A percentile compares a stretch with the other conserved stretches of the same genome.
Conservation (phyloP, 1,140 invertebrate genomes). For the Drosophila punjabiensis region DNA sequence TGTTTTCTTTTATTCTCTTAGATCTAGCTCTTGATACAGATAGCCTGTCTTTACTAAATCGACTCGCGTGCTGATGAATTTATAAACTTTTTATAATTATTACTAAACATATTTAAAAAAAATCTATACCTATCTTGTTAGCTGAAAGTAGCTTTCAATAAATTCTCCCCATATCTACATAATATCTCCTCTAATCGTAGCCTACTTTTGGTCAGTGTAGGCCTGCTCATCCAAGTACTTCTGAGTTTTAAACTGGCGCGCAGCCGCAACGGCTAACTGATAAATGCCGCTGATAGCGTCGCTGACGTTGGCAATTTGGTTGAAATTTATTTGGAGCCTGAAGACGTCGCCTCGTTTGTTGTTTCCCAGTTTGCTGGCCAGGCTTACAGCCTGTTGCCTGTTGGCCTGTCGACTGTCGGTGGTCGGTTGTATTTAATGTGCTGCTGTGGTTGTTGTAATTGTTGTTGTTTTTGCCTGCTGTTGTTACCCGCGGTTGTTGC, state of each 20-base stretch:
- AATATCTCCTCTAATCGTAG: neutral
- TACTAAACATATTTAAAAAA: no score
- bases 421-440: constrained; percentile 16
- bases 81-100: neutral
- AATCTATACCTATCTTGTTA: no score
- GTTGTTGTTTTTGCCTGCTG: constrained; percentile 8
- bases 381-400: neutral
- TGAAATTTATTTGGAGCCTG: constrained; percentile 79
- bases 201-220: constrained; percentile 1
- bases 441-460: constrained; percentile 1
- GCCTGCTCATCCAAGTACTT: constrained; percentile 31
- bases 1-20: no score
- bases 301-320: constrained; percentile 83
- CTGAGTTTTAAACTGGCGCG: constrained; percentile 11
- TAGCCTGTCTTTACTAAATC: no score
- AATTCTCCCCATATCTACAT: neutral
- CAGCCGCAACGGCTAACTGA: constrained; percentile 55
- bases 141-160: no score
- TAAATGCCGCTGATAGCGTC: constrained; percentile 81
- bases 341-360: constrained; percentile 48
- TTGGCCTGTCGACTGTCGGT: constrained; percentile 1
- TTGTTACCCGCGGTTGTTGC: constrained; percentile 21
- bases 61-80: neutral
- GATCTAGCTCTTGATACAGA: no score
- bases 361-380: constrained; percentile 15